These are phyloP conservation scores for Clarias platycephalus DNA, from an alignment of 2,797 vertebrate species.

Conservation along the genomic window DNA sequence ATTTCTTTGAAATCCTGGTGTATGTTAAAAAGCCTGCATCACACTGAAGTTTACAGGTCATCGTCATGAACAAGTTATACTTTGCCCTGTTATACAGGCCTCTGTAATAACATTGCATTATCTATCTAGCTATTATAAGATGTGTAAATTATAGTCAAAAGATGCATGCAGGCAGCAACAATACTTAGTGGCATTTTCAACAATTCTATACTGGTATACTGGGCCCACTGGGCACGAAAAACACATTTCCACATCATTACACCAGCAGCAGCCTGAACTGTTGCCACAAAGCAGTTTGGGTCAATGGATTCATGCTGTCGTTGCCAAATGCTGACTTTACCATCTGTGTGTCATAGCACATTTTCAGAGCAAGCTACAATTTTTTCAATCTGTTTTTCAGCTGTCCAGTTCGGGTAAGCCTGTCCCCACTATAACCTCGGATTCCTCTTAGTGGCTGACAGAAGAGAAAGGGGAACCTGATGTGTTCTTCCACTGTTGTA, in stretches of 20 bases:
- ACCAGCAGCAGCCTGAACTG: not conserved
- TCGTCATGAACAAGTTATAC: not conserved
- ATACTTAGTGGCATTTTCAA: not conserved
- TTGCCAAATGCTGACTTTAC: not conserved
- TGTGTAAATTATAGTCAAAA: not conserved
- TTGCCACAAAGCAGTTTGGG: not conserved
- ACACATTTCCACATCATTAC: not conserved
- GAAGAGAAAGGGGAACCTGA: not conserved
- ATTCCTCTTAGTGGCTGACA: not conserved
- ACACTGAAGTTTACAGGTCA: not conserved
- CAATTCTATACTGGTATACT: not conserved
- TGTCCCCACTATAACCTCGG: not conserved
- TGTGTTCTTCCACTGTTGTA: not conserved
- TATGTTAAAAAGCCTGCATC: not conserved
- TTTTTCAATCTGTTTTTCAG: not conserved
- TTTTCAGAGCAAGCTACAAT: not conserved
- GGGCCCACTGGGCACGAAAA: not conserved
- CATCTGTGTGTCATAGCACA: not conserved
- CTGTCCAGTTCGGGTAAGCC: not conserved
- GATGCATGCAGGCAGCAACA: not conserved
- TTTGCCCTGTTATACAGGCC: too few species aligned
- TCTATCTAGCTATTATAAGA: not conserved
- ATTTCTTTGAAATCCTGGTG: not conserved
- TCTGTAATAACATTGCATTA: not conserved
- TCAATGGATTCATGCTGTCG: not conserved